Evolutionary conservation across 2,888 invertebrate species (phyloP), one percentile per base, ranked within the genome.

Genomic region (Amorpha juglandis): DNA sequence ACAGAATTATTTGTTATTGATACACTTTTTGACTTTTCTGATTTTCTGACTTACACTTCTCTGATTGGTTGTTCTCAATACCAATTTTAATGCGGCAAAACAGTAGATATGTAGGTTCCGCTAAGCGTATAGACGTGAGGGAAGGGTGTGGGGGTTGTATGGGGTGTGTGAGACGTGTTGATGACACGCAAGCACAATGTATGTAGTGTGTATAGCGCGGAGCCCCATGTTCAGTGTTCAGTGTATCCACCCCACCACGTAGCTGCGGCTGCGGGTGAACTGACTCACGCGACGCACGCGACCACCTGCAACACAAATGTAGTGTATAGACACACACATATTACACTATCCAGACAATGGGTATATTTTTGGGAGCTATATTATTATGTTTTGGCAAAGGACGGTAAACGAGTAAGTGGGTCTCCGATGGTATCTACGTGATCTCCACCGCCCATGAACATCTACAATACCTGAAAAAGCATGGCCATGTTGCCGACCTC

Each of bases 231-330:
- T 67, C 64, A 67, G 69, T 62, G 64, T 11, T 88, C 86, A 91
- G 73, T 90, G 93, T 80, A 94, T 89, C 91, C 94, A 96, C 83
- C 97, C 97, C 89, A 96, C 96, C 85, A 96, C 96, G 92, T 96
- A 97, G 91, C 97, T 97, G 90, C 96, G 96, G 84, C 93, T 92
- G 86, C 93, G 93, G 76, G 96, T 95, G 93, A 96, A 95, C 90
- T 96, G 96, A 88, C 96, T 96, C 94, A 96, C 94, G 87, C 97
- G 96, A 84, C 96, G 95, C 89, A 96, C 94, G 86, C 97, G 97
- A 88, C 94, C 96, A 95, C 94, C 88, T 95, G 94, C 74, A 83
- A 81, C 16, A 27, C 8, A 63, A 52, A 14, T 0, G 21, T 27
- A n/a, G n/a, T n/a, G n/a, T n/a, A 50, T 50, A 19, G 9, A 50